phyloP scores from a whole-genome alignment of 2,888 invertebrate genomes.

The Melinaea marsaeus region DNA sequence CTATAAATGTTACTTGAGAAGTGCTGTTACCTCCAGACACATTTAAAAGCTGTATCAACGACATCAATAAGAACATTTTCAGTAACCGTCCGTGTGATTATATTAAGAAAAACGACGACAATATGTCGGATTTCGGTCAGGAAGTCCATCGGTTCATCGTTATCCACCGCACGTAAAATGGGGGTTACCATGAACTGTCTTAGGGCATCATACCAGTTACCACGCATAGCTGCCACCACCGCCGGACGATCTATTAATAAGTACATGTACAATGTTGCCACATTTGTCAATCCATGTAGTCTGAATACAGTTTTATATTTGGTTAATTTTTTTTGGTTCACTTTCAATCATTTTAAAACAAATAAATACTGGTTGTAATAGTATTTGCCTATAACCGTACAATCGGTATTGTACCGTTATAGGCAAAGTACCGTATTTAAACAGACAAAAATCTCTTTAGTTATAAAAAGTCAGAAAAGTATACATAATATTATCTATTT shows the following conservation, averaged over 20 bases:
- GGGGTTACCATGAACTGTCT: conserved; percentile 78
- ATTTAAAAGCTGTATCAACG: conserved; percentile 72
- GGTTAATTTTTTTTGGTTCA: no score
- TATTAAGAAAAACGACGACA: conserved; percentile 82
- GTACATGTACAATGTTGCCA: not conserved
- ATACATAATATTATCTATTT: no score
- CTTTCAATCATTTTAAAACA: no score
- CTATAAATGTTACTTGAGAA: not conserved
- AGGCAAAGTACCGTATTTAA: no score
- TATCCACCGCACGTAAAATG: conserved; percentile 79
- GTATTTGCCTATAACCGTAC: no score
- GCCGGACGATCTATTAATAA: conserved; percentile 49
- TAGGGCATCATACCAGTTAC: conserved; percentile 59
- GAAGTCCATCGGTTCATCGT: conserved; percentile 83
- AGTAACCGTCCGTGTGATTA: conserved; percentile 64
- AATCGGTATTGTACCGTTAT: no score
- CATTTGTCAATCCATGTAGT: not conserved
- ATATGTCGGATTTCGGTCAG: conserved; percentile 85
- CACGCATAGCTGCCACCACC: conserved; percentile 47
- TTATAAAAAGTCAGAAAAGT: no score
- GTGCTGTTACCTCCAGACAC: conserved; percentile 45
- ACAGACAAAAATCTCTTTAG: no score
- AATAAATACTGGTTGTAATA: no score
- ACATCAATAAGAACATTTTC: conserved; percentile 64
- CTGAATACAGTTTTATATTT: not conserved